These are phyloP conservation scores for Apostichopus californicus DNA, from an alignment of 35 echinoderm and acorn worm genomes.

Conservation along the genomic window DNA sequence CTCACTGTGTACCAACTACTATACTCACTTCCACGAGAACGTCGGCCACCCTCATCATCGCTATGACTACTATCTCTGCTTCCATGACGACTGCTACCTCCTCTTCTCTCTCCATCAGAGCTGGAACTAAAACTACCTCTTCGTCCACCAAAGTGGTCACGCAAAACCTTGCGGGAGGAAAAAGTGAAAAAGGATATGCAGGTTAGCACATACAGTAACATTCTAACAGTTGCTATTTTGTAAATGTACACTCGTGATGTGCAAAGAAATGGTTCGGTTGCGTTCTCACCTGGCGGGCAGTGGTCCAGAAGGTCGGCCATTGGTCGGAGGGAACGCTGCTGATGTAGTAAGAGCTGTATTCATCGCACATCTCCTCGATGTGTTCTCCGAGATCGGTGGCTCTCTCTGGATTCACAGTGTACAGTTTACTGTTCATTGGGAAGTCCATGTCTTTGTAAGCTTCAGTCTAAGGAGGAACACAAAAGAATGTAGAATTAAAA, in stretches of 20 bases:
- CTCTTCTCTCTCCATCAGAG: background rate
- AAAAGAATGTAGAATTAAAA: too few species aligned
- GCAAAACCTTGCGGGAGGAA: background rate
- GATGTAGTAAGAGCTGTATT: background rate
- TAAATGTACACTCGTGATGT: too few species aligned
- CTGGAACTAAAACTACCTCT: background rate
- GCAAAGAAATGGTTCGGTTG: too few species aligned
- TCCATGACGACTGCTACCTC: background rate
- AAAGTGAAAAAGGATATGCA: too few species aligned
- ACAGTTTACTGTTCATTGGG: constrained; percentile 3
- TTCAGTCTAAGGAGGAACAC: background rate
- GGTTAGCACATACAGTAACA: too few species aligned
- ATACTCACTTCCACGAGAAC: background rate
- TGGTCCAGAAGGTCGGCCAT: background rate
- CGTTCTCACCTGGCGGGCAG: background rate
- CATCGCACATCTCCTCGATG: background rate
- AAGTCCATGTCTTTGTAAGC: background rate
- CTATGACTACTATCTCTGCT: background rate
- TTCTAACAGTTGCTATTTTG: too few species aligned
- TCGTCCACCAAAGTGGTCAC: background rate
- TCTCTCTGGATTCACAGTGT: background rate
- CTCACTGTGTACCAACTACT: background rate
- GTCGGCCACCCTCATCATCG: background rate
- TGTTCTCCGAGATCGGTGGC: background rate
- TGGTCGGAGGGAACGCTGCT: constrained; percentile 6